Evolutionary conservation across 2,888 invertebrate genomes (phyloP), one percentile per base, ranked within the genome.

Genomic region (Ferrisia virgata): DNA sequence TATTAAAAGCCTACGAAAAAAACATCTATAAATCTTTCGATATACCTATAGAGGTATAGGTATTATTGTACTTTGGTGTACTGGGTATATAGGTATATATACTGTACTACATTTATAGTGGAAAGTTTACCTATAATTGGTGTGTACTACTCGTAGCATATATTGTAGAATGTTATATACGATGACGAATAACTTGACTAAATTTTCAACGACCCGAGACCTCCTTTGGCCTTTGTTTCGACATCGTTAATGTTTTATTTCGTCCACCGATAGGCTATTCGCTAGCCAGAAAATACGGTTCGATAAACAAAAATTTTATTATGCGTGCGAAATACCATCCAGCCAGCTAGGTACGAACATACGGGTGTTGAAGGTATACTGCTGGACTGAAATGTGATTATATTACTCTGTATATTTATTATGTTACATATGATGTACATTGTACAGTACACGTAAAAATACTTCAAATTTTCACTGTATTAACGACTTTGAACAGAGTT

Each of bases 1-100:
- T 64, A 28, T 64, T 64, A 64, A 64, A 64, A 64, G 64, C 64
- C 64, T 64, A 64, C 64, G 15, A 64, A 64, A 64, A 64, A 64
- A 64, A 53, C 13, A 40, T 8, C 64, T 25, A 64, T 64, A 64
- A 64, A 64, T 64, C 64, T 64, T 3, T 64, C 64, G 64, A 64
- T 64, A 64, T 64, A 28, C 28, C 25, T 28, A 58, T 9, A 58
- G n/a, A n/a, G n/a, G n/a, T 58, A 43, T 43, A 43, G 2, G 43
- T 43, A 58, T 18, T 8, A 40, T n/a, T n/a, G n/a, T 40, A 40
- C 13, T n/a, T n/a, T n/a, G n/a, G 40, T 40, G 40, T 40, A 40
- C 11, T 40, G n/a, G 15, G 47, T 47, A 47, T 6, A 13, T 40
- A 53, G 53, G 53, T 53, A 53, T 53, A 53, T 53, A 40, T 40